These are phyloP conservation scores for Melolontha melolontha DNA, from an alignment of 2,888 invertebrate species.

Conservation along the genomic window DNA sequence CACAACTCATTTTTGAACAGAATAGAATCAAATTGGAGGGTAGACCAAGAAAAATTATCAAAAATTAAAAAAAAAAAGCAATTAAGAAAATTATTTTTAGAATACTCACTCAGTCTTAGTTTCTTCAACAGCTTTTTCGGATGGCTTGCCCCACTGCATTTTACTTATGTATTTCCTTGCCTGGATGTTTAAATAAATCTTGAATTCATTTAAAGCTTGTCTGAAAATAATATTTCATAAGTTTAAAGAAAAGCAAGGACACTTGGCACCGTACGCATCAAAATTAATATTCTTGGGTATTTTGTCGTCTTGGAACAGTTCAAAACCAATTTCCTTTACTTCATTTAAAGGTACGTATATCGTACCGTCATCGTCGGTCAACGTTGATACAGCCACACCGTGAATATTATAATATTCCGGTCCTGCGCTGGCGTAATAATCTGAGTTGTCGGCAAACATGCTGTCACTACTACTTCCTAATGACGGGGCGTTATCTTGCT, in stretches of 20 bases:
- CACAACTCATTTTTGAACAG: too few species aligned
- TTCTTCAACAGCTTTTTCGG: conserved; percentile 11
- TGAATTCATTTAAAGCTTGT: conserved; percentile 48
- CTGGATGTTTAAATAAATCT: conserved; percentile 48
- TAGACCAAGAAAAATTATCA: too few species aligned
- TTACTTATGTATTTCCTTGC: conserved; percentile 49
- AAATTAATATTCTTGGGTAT: conserved; percentile 47
- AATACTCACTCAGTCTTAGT: conserved; percentile 34
- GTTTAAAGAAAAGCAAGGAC: background rate
- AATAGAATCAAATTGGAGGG: too few species aligned
- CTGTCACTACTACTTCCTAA: conserved; percentile 13
- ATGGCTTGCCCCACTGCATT: conserved; percentile 29
- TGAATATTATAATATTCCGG: conserved; percentile 49
- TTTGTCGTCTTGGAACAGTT: conserved; percentile 51
- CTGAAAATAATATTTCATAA: conserved; percentile 41
- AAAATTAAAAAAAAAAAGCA: too few species aligned
- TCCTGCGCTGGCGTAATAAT: conserved; percentile 12
- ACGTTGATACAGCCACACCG: conserved; percentile 50
- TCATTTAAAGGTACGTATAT: conserved; percentile 53
- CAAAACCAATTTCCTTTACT: conserved; percentile 53
- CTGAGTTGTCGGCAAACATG: conserved; percentile 31
- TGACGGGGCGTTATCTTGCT: background rate
- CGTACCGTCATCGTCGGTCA: conserved; percentile 49
- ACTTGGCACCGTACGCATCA: conserved; percentile 49
- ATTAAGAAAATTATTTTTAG: too few species aligned